Conservation (phyloP, 2,888 invertebrate species). For the Neoitamus cyanurus region DNA sequence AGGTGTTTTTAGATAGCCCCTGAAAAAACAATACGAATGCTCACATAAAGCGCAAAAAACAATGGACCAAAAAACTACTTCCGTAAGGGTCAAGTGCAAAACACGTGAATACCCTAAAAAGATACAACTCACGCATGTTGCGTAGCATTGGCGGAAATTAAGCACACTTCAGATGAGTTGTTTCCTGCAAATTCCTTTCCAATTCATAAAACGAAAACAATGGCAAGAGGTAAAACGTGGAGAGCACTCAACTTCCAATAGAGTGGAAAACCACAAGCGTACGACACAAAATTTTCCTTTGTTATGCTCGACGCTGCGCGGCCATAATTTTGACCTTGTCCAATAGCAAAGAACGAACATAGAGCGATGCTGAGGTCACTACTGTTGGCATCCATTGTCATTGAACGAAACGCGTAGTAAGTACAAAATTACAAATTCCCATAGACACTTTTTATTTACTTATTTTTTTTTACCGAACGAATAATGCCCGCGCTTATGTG, state of each 20-base stretch:
- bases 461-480: not conserved
- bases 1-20: no score
- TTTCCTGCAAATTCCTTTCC: not conserved
- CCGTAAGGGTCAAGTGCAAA: not conserved
- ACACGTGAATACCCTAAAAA: not conserved
- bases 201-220: not conserved
- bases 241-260: not conserved
- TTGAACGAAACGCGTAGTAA: not conserved
- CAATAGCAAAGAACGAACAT: not conserved
- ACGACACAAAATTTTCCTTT: not conserved
- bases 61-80: not conserved
- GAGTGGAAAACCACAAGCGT: not conserved
- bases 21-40: no score
- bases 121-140: not conserved
- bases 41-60: no score
- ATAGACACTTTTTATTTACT: not conserved
- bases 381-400: not conserved
- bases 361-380: not conserved
- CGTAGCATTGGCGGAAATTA: not conserved
- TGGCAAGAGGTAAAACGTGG: not conserved
- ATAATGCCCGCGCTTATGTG: not conserved
- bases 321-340: constrained; percentile 3
- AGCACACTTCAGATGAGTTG: not conserved
- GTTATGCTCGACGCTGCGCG: not conserved
- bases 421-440: not conserved